phyloP scores from a whole-genome alignment of 2,888 invertebrate species.

The Synergus gifuensis region DNA sequence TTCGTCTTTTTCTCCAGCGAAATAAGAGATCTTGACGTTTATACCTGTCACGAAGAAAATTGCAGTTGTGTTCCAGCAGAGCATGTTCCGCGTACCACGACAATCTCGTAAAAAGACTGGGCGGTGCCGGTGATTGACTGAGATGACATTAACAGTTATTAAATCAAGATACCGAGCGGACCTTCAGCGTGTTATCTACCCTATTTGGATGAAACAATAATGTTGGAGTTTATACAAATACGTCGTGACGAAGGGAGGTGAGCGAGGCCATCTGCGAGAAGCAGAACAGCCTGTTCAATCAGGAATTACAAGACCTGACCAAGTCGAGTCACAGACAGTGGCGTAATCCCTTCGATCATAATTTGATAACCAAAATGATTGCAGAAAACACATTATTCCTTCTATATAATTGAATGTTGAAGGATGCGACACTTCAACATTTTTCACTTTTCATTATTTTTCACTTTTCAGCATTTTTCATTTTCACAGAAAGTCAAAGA shows the following conservation, averaged over 20 bases:
- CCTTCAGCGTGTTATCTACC: conserved; percentile 38
- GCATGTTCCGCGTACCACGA: conserved; percentile 28
- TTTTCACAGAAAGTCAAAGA: too few species aligned
- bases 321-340: conserved; percentile 58
- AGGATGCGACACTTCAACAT: neutral
- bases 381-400: neutral
- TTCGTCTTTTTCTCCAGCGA: neutral
- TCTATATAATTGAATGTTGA: neutral
- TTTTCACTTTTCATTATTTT: too few species aligned
- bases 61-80: conserved; percentile 6
- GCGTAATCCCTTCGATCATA: conserved; percentile 52
- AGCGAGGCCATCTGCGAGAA: conserved; percentile 23
- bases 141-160: conserved; percentile 71
- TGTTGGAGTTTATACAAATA: conserved; percentile 62
- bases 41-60: conserved; percentile 33
- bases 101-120: conserved; percentile 49
- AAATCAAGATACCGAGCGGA: conserved; percentile 65
- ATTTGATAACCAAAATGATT: neutral
- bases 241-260: conserved; percentile 59
- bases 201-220: conserved; percentile 60
- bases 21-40: conserved; percentile 34
- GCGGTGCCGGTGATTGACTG: conserved; percentile 50
- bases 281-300: conserved; percentile 61
- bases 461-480: too few species aligned
- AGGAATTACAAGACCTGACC: conserved; percentile 61